These are phyloP conservation scores for Catotricha subobsoleta DNA, from an alignment of 2,888 invertebrate genomes.

Conservation along the genomic window DNA sequence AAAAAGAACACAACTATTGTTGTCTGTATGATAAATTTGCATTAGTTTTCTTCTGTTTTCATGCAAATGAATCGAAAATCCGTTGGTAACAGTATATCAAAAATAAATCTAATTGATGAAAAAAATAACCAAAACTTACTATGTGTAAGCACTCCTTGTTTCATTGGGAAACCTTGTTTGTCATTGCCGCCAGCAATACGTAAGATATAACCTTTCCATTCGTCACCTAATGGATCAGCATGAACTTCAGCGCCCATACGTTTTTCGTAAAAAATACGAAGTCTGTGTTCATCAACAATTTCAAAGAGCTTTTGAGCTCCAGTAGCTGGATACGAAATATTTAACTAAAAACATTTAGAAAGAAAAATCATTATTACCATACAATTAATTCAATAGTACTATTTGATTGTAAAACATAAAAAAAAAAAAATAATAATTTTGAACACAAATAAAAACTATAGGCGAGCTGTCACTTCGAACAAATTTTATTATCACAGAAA, in stretches of 20 bases:
- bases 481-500: too few relatives aligned
- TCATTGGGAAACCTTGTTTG: constrained; percentile 99
- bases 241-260: constrained; percentile 96
- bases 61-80: too few relatives aligned
- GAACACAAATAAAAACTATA: too few relatives aligned
- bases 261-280: constrained; percentile 95
- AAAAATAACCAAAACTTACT: constrained; percentile 32
- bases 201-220: constrained; percentile 97
- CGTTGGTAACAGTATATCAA: too few relatives aligned
- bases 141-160: constrained; percentile 94
- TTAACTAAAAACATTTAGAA: constrained; percentile 58
- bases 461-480: too few relatives aligned
- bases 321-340: constrained; percentile 95
- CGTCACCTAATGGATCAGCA: constrained; percentile 87
- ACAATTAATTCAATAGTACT: neutral
- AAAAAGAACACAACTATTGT: too few relatives aligned
- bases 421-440: too few relatives aligned
- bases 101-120: too few relatives aligned
- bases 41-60: too few relatives aligned
- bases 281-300: constrained; percentile 94
- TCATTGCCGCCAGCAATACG: constrained; percentile 96
- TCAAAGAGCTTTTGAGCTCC: constrained; percentile 97
- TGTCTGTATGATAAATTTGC: too few relatives aligned
- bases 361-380: constrained; percentile 1
- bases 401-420: too few relatives aligned